Percentiles rank a stretch among this genome's conserved stretches.
Conservation (phyloP, 2,888 invertebrate species). For the Mongoloraphidia duomilia region DNA sequence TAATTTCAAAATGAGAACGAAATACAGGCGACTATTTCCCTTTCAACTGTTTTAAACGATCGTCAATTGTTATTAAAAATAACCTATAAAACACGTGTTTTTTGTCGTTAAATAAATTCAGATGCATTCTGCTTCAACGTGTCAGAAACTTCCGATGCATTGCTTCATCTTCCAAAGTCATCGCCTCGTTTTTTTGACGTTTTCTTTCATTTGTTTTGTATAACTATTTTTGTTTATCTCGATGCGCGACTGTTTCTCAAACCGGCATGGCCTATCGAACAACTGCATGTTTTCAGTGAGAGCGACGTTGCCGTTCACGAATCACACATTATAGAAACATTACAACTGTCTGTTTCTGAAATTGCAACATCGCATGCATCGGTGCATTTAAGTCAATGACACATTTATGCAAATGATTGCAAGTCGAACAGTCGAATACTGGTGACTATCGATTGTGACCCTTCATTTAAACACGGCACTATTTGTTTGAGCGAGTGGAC, state of each 20-base stretch:
- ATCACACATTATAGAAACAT: not conserved
- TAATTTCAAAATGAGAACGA: too few relatives aligned
- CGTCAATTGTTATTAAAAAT: too few relatives aligned
- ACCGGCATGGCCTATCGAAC: not conserved
- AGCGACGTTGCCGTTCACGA: not conserved
- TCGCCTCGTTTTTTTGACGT: too few relatives aligned
- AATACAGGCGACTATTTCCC: too few relatives aligned
- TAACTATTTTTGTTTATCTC: not conserved
- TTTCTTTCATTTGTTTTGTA: not conserved
- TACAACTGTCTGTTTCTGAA: not conserved
- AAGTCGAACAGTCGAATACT: not conserved
- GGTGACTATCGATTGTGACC: not conserved
- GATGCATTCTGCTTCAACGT: not conserved
- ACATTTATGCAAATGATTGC: conserved; percentile 4
- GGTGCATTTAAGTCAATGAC: conserved; percentile 7
- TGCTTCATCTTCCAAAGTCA: not conserved
- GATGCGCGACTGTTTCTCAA: not conserved
- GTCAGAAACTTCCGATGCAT: not conserved
- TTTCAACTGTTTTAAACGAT: too few relatives aligned
- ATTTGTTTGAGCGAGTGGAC: not conserved
- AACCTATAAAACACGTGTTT: not conserved
- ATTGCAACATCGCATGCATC: conserved; percentile 5
- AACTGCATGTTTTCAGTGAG: not conserved
- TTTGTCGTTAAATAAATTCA: not conserved
- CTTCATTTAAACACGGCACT: not conserved